Percentiles rank a stretch among this genome's conserved stretches.
Evolutionary conservation across 2,888 invertebrate genomes (phyloP).

Genomic region (Prenolepis imparis): DNA sequence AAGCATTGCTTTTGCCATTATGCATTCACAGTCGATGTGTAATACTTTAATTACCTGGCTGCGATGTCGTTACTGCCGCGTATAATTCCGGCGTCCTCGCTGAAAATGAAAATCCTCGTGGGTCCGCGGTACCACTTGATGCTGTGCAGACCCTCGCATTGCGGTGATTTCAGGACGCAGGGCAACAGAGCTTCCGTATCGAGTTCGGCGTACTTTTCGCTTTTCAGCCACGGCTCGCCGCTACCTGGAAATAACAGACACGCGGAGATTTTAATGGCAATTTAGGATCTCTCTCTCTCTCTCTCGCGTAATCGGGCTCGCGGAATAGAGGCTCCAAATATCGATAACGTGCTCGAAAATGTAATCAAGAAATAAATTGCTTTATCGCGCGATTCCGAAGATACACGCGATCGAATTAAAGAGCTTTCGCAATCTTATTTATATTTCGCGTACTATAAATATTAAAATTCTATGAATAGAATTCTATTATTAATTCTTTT

Average conservation of each 20-base stretch:
- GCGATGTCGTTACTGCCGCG: slow-evolving; percentile 91
- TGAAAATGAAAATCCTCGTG: slow-evolving; percentile 92
- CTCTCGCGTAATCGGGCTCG: background rate
- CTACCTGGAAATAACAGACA: slow-evolving; percentile 77
- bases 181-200: slow-evolving; percentile 91
- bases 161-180: slow-evolving; percentile 90
- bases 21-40: slow-evolving; percentile 33
- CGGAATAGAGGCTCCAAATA: slow-evolving; percentile 20
- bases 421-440: background rate
- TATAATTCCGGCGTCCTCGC: slow-evolving; percentile 90
- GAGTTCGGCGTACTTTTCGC: slow-evolving; percentile 88
- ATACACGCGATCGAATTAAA: background rate
- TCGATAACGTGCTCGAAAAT: slow-evolving; percentile 14
- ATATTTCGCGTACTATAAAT: background rate
- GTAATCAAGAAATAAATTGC: slow-evolving; percentile 13
- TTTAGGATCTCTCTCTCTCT: too few species aligned
- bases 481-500: background rate
- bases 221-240: slow-evolving; percentile 83
- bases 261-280: slow-evolving; percentile 10
- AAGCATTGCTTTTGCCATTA: slow-evolving; percentile 5
- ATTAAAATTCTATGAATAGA: background rate
- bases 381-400: background rate
- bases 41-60: slow-evolving; percentile 88
- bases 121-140: slow-evolving; percentile 94
- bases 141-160: slow-evolving; percentile 93